Base-by-base conservation (phyloP, 2,797 vertebrate species). In the Lateolabrax maculatus region DNA sequence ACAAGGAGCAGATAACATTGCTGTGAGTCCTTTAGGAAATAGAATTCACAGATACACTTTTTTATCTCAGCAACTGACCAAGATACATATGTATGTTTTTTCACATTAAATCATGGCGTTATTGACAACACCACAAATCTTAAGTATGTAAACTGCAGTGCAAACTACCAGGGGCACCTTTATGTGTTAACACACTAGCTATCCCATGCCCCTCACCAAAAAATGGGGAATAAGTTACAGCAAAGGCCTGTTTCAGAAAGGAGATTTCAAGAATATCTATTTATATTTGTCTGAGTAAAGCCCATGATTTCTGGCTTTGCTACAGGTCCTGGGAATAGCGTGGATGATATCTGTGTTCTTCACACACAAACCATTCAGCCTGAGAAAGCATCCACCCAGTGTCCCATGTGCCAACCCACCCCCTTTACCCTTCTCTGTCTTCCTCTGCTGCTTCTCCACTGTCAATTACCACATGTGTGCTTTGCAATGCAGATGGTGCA, bases 401-500 rank as follows among this genome's bases (percentile, higher is more conserved):
- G 27, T 84, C 64, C 62, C 58, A 60, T 73, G 81, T 83, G 75
- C 83, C 58, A 84, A 60, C 41, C 29, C 41, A 34, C 6, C 72
- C 39, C 67, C 9, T 29, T 56, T 55, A 60, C 75, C 69, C 72
- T 15, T 23, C 74, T 67, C 52, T 71, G 46, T 29, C 58, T 69
- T 56, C 49, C 49, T 55, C 58, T 49, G 44, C 62, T 62, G 66
- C 75, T 81, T 84, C 78, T 75, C 76, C 49, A 76, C 73, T 84
- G 83, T 88, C 81, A 88, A 81, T 87, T 89, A 90, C 81, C 72
- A 75, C 55, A 79, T 64, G 29, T 87, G 81, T 83, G 82, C 80
- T 93, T 90, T 91, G 88, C 91, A 85, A 83, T 91, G 87, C 88
- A 92, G 89, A 93, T 89, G 75, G 80, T 66, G 56, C 73, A 71